Conservation (phyloP, 2,888 invertebrate genomes). For the Ethmia dodecea region DNA sequence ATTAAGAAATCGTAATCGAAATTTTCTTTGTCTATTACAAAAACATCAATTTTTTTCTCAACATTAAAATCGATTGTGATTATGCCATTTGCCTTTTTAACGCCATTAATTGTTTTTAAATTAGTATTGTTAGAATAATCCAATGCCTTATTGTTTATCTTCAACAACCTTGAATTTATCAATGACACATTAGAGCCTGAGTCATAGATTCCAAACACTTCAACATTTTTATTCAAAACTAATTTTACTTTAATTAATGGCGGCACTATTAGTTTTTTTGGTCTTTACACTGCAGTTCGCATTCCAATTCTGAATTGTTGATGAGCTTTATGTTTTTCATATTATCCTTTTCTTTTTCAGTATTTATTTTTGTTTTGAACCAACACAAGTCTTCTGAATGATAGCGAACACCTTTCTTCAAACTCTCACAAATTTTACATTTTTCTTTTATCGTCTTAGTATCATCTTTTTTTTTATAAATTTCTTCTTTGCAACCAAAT, state of each 20-base stretch:
- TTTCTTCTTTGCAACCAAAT: background rate
- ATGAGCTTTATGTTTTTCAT: constrained; percentile 8
- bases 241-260: constrained; percentile 23
- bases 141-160: constrained; percentile 11
- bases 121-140: constrained; percentile 5
- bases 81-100: constrained; percentile 14
- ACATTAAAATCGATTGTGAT: constrained; percentile 17
- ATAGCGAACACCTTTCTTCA: constrained; percentile 14
- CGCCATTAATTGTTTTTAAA: constrained; percentile 18
- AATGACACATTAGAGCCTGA: constrained; percentile 26
- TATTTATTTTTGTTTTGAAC: constrained; percentile 7
- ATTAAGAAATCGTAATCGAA: constrained; percentile 18
- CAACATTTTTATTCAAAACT: constrained; percentile 17
- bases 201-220: constrained; percentile 23
- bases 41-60: constrained; percentile 17
- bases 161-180: constrained; percentile 24
- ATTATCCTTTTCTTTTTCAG: background rate
- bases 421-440: constrained; percentile 7
- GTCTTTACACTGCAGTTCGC: constrained; percentile 9
- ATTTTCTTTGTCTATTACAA: constrained; percentile 16
- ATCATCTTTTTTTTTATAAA: background rate
- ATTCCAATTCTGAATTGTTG: constrained; percentile 13
- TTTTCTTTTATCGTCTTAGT: background rate
- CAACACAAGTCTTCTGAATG: constrained; percentile 10
- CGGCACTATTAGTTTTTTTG: constrained; percentile 15